Percentiles rank a stretch among this genome's conserved stretches.
These are phyloP conservation scores for Tethya wilhelma DNA, from an alignment of 37 sponge, comb jelly and placozoan species.

Conservation along the genomic window DNA sequence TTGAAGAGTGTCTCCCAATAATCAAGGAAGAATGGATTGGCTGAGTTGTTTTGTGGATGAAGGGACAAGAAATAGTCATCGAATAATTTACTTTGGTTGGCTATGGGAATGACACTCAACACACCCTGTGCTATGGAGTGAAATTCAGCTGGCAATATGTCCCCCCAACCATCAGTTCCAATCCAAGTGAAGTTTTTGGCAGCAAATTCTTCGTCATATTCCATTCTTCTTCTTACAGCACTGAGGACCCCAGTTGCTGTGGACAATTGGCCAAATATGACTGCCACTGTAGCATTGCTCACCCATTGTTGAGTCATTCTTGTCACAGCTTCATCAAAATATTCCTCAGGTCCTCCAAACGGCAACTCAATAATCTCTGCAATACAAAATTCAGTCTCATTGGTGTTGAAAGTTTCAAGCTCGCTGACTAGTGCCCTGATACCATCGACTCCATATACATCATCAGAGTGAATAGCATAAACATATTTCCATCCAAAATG, in stretches of 20 bases:
- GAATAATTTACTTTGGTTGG: slow-evolving; percentile 5
- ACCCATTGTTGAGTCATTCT: slow-evolving; percentile 9
- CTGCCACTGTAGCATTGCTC: slow-evolving; percentile 46
- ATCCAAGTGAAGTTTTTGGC: slow-evolving; percentile 56
- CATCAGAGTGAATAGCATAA: slow-evolving; percentile 13
- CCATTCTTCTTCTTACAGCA: neutral
- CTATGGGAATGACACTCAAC: slow-evolving; percentile 36
- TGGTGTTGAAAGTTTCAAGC: neutral
- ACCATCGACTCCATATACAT: slow-evolving; percentile 55
- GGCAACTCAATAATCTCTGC: neutral
- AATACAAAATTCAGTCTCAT: neutral
- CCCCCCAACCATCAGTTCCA: slow-evolving; percentile 81
- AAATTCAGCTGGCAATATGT: neutral
- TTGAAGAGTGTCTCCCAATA: slow-evolving; percentile 17
- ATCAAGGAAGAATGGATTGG: slow-evolving; percentile 76
- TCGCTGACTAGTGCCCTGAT: slow-evolving; percentile 16
- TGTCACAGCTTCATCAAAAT: slow-evolving; percentile 4
- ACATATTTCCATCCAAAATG: slow-evolving; percentile 70
- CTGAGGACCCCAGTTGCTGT: slow-evolving; percentile 23
- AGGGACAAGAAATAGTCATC: slow-evolving; percentile 60
- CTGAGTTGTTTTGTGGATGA: slow-evolving; percentile 38
- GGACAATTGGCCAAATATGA: slow-evolving; percentile 56
- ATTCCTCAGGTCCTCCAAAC: too few species aligned
- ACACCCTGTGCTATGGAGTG: slow-evolving; percentile 23
- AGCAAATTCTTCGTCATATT: neutral